Conservation (phyloP, 2,888 invertebrate species). For the Tigriopus californicus region DNA sequence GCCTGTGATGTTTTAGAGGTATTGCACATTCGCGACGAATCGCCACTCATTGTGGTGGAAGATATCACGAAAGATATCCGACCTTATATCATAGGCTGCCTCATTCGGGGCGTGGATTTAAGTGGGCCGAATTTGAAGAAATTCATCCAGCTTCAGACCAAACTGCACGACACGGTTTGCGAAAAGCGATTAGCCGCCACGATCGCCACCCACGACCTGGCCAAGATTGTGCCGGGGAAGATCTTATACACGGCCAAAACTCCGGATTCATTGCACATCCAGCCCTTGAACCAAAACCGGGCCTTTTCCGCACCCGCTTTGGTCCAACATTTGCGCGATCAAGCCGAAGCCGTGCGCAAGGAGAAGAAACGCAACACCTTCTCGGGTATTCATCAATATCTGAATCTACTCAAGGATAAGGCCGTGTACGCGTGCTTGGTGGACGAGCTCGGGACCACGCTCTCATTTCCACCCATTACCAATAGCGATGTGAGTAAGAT, state of each 20-base stretch:
- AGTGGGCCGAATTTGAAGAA: neutral
- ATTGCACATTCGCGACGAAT: neutral
- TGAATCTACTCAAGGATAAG: neutral
- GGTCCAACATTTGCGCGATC: neutral
- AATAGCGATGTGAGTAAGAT: neutral
- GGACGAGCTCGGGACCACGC: neutral
- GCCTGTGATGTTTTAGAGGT: neutral
- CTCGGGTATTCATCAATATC: neutral
- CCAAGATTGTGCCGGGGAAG: neutral
- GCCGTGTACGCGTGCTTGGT: neutral
- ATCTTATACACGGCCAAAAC: neutral
- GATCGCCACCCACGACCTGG: neutral
- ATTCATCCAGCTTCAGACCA: neutral
- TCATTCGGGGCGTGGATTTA: neutral
- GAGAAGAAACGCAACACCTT: conserved; percentile 3
- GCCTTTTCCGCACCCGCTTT: neutral
- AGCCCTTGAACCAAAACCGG: too few species aligned
- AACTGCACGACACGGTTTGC: neutral
- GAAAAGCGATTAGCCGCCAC: neutral
- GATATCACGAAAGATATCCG: neutral
- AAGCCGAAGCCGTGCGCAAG: neutral
- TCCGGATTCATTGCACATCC: too few species aligned
- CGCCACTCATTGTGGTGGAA: neutral
- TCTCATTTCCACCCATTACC: neutral
- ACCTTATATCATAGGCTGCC: neutral